Evolutionary conservation across 2,797 vertebrate species (phyloP), one percentile per base, ranked within the genome.

Genomic region (Danio choprae): DNA sequence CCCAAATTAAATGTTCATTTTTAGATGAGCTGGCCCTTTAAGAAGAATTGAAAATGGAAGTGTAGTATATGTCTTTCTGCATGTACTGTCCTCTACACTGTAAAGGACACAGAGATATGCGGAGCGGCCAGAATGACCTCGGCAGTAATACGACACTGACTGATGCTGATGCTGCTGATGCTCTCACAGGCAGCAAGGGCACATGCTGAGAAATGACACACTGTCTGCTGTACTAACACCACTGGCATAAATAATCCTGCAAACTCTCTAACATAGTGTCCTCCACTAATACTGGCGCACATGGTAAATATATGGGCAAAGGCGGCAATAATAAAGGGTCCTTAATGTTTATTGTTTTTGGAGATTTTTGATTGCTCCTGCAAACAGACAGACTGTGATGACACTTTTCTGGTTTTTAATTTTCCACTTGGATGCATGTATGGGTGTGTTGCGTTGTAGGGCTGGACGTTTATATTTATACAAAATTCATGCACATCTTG

Each of bases 121-220:
- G 64, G 65, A 72, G 38, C 6, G 51, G 79, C 69, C 76, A 48
- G 38, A 62, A 62, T 53, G 77, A 70, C 65, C 67, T 79, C 13
- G 65, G 63, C 29, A 85, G 89, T 86, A 86, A 91, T 91, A 67
- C 68, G 85, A 91, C 87, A 89, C 44, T 40, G 50, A 84, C 76
- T 74, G 86, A 74, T 84, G 84, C 80, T 86, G 84, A n/a, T 29
- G 29, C 29, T 74, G 56, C 56, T 65, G 80, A 40, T 12, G 80
- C 63, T 58, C 60, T 58, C 6, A 29, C 18, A 81, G 74, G 84
- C 81, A 70, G 71, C 80, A 88, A 90, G 88, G 88, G 88, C 87
- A 80, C 11, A 59, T 69, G 74, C 79, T 84, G 68, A 89, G 81
- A 90, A 79, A 82, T 74, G 76, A 86, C 74, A 84, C 63, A 10